Conservation (phyloP, 2,888 invertebrate genomes). For the Parochlus steinenii region DNA sequence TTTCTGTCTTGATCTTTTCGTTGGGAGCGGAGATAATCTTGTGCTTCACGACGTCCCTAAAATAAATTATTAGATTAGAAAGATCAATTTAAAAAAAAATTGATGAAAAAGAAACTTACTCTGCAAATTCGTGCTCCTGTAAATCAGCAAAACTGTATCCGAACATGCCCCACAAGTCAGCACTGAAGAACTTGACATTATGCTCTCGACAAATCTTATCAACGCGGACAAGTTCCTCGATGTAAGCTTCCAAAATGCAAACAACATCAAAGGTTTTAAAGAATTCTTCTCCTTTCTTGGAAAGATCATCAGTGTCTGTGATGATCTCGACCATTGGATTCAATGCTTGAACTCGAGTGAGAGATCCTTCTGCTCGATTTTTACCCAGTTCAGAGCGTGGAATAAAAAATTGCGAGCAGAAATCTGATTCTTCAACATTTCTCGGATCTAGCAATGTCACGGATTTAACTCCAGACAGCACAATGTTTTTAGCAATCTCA, state of each 20-base stretch:
- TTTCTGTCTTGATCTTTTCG: conserved; percentile 36
- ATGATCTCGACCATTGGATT: conserved; percentile 87
- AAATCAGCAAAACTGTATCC: conserved; percentile 86
- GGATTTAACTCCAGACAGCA: conserved; percentile 82
- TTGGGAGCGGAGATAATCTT: conserved; percentile 33
- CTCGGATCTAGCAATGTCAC: conserved; percentile 71
- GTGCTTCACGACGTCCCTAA: conserved; percentile 36
- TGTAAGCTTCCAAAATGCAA: conserved; percentile 57
- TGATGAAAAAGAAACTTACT: conserved; percentile 37
- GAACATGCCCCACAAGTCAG: conserved; percentile 85
- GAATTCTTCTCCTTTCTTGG: conserved; percentile 50
- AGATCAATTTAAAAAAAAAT: neutral
- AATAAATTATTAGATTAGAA: conserved; percentile 15
- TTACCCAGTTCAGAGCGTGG: conserved; percentile 52
- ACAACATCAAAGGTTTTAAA: conserved; percentile 70
- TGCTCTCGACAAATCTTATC: conserved; percentile 58
- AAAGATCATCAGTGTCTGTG: conserved; percentile 44
- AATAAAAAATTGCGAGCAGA: conserved; percentile 70
- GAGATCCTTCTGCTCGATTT: conserved; percentile 74
- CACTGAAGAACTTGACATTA: conserved; percentile 69
- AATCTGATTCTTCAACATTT: conserved; percentile 51
- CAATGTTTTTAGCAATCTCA: conserved; percentile 90
- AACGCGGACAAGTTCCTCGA: conserved; percentile 53
- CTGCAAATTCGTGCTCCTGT: conserved; percentile 60
- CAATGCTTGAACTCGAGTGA: conserved; percentile 59